Base-by-base conservation (phyloP, 2,797 vertebrate genomes). In the Zenarchopterus dispar region DNA sequence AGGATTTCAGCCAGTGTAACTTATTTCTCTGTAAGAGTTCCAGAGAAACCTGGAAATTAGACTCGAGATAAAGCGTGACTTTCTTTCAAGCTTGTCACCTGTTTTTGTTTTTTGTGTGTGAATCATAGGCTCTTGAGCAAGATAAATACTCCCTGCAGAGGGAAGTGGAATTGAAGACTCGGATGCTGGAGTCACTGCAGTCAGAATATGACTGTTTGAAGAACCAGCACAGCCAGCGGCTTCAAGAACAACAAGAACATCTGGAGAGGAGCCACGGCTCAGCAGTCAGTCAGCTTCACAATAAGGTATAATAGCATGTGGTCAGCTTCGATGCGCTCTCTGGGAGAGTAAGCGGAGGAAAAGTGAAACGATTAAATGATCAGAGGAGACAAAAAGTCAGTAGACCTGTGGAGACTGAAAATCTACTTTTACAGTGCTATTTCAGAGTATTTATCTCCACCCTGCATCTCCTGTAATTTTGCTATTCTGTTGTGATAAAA, bases 101-200 rank as follows among this genome's bases (percentile, higher is more conserved):
- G 18, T 19, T 8, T 44, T 73, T 18, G 4, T 2, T 75, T 91
- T 9, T 31, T 4, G 4, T 13, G 36, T 72, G 17, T 79, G 6
- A 62, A 6, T 28, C 0, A 11, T 82, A 99, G 97, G 90, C 70
- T 56, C 93, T 95, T 10, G 96, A 99, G 75, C 97, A 99, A 56
- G 95, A 97, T 22, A 98, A 97, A 68, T 98, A 97, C 42, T 92
- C 96, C 8, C 87, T 98, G 42, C 95, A 96, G 70, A 94, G 92
- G 81, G 96, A 98, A 75, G 90, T 96, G 47, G 94, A 94, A 60
- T 88, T 99, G 13, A 99, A 97, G 91, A 89, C 59, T 55, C 93
- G 93, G 8, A 95, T 98, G 92, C 67, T 98, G 61, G 94, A 96
- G 54, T 98, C 96, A 5, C 64, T 98, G 73, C 92, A 88, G 74